A percentile compares a stretch with the other conserved stretches of the same genome.
phyloP scores from a whole-genome alignment of 2,888 invertebrate species.

The Drosophila atroscutellata region DNA sequence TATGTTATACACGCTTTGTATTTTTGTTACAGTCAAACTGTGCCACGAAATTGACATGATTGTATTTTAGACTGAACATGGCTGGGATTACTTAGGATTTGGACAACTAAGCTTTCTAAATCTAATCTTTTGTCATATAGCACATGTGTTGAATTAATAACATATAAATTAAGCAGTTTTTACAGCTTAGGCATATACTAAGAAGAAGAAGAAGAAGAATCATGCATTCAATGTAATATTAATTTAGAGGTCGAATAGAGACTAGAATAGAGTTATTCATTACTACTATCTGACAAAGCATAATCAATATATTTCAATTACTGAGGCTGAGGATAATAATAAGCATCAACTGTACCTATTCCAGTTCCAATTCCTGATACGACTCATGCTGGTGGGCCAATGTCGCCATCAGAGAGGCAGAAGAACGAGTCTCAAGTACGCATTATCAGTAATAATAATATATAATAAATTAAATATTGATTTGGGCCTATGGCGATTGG shows the following conservation, averaged over 20 bases:
- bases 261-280: not conserved
- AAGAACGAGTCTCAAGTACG: not conserved
- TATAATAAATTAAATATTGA: not conserved
- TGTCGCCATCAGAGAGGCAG: constrained; percentile 41
- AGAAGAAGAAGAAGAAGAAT: not conserved
- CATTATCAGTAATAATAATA: not conserved
- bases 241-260: fast-evolving
- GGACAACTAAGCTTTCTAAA: constrained; percentile 20
- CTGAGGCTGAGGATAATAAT: constrained; percentile 42
- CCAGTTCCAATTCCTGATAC: constrained; percentile 22
- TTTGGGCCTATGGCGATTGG: not conserved
- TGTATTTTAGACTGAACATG: constrained; percentile 6
- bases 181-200: not conserved
- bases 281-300: not conserved
- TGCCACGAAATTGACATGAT: constrained; percentile 22
- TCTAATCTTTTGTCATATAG: constrained; percentile 26
- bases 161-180: not conserved
- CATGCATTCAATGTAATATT: not conserved
- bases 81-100: not conserved
- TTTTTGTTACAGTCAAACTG: constrained; percentile 5
- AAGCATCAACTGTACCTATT: constrained; percentile 14
- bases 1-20: constrained; percentile 1
- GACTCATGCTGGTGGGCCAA: constrained; percentile 12
- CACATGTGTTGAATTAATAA: not conserved
- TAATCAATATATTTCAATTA: not conserved